Percentiles rank a stretch among this genome's conserved stretches.
Conservation (phyloP, 1,140 invertebrate species). For the Habropoda laboriosa region DNA sequence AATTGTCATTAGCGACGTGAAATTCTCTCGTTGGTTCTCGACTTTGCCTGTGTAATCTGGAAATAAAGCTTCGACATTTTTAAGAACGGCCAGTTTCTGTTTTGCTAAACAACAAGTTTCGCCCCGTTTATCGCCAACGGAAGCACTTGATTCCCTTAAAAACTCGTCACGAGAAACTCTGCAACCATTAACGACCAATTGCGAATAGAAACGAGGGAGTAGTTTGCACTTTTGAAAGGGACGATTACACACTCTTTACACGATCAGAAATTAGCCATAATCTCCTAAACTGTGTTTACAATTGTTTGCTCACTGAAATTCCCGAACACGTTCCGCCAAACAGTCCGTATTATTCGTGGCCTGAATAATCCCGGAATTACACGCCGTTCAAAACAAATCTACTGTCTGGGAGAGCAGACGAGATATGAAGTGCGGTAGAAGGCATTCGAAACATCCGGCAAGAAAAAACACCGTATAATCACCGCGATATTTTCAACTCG, state of each 20-base stretch:
- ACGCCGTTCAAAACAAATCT: background rate
- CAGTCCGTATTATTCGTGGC: background rate
- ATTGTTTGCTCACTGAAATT: background rate
- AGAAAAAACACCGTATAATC: background rate
- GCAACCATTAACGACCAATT: too few species aligned
- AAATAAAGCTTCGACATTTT: background rate
- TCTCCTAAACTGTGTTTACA: too few species aligned
- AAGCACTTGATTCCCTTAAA: too few species aligned
- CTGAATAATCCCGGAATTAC: background rate
- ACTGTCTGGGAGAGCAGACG: background rate
- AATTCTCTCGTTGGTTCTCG: conserved; percentile 7
- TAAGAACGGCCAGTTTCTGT: too few species aligned
- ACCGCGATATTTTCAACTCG: background rate
- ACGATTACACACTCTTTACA: background rate
- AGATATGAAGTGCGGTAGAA: background rate
- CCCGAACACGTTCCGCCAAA: background rate
- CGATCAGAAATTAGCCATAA: background rate
- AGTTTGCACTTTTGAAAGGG: too few species aligned
- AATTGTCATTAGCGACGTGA: background rate
- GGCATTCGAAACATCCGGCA: background rate
- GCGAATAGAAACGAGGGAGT: background rate
- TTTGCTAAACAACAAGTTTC: too few species aligned
- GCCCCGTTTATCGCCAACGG: background rate
- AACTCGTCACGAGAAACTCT: too few species aligned
- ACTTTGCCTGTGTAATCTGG: background rate